Evolutionary conservation across 2,888 invertebrate species (phyloP).

Genomic region (Aquatica leii): DNA sequence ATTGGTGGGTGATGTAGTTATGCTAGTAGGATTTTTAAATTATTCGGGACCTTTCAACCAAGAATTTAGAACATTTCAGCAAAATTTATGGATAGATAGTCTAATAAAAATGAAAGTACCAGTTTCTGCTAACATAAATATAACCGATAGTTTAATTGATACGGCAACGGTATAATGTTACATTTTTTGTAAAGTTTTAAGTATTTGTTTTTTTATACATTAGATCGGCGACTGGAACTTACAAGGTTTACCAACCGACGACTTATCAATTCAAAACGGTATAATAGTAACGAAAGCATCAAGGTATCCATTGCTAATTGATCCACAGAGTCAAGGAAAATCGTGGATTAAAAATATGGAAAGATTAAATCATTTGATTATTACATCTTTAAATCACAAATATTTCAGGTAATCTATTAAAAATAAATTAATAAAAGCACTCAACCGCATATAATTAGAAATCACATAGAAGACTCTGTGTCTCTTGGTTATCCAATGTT

Average conservation of each 20-base stretch:
- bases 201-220: background rate
- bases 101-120: conserved; percentile 78
- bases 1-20: conserved; percentile 83
- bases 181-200: background rate
- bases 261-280: conserved; percentile 89
- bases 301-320: conserved; percentile 85
- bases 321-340: conserved; percentile 93
- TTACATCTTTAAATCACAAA: conserved; percentile 71
- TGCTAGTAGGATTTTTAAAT: conserved; percentile 84
- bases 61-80: conserved; percentile 76
- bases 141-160: conserved; percentile 81
- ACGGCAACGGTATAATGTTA: conserved; percentile 67
- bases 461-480: conserved; percentile 86
- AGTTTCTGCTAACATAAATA: conserved; percentile 76
- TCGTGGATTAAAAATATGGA: conserved; percentile 90
- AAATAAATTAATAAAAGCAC: too few species aligned
- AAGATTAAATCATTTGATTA: conserved; percentile 71
- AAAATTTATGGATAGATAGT: conserved; percentile 73
- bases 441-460: conserved; percentile 64
- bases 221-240: conserved; percentile 90
- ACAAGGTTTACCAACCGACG: conserved; percentile 88
- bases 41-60: conserved; percentile 95
- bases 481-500: conserved; percentile 81
- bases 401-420: conserved; percentile 66
- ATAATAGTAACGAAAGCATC: conserved; percentile 88